These are phyloP conservation scores for Drosophila anomalata DNA, from an alignment of 2,888 invertebrate genomes.

Conservation along the genomic window DNA sequence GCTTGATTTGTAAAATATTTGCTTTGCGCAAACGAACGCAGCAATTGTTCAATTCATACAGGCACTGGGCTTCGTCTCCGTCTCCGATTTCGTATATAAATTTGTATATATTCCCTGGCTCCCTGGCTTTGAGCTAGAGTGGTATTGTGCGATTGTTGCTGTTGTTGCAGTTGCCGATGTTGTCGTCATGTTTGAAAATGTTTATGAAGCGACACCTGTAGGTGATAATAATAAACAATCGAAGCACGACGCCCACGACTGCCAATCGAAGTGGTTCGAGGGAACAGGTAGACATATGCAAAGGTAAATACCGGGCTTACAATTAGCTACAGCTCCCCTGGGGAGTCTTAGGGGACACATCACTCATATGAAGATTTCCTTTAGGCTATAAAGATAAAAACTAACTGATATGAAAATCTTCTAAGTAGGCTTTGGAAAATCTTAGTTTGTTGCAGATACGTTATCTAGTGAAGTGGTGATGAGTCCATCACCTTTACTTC, in stretches of 20 bases:
- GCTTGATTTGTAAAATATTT: slow-evolving; percentile 79
- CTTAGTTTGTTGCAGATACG: slow-evolving; percentile 18
- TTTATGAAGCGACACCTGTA: slow-evolving; percentile 79
- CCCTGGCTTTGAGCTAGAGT: slow-evolving; percentile 40
- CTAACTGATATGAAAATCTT: slow-evolving; percentile 7
- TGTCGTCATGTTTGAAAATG: slow-evolving; percentile 70
- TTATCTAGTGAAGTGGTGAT: not conserved
- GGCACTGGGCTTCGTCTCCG: slow-evolving; percentile 30
- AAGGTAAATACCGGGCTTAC: slow-evolving; percentile 40
- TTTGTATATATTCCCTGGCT: slow-evolving; percentile 17
- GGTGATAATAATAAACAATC: slow-evolving; percentile 79
- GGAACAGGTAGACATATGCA: slow-evolving; percentile 21
- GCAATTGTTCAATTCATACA: slow-evolving; percentile 77
- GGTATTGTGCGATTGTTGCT: slow-evolving; percentile 31
- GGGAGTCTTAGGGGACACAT: not conserved
- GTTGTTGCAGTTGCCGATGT: slow-evolving; percentile 29
- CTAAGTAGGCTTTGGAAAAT: slow-evolving; percentile 12
- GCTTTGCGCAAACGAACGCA: slow-evolving; percentile 76
- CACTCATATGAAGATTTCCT: slow-evolving; percentile 4
- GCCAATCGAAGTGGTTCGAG: slow-evolving; percentile 61
- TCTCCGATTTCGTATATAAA: slow-evolving; percentile 1
- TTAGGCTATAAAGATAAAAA: not conserved
- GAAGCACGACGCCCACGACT: slow-evolving; percentile 63
- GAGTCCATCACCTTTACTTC: not conserved
- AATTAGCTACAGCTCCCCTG: slow-evolving; percentile 36